These are phyloP conservation scores for Drosophila anceps DNA, from an alignment of 2,888 invertebrate genomes.

Conservation along the genomic window DNA sequence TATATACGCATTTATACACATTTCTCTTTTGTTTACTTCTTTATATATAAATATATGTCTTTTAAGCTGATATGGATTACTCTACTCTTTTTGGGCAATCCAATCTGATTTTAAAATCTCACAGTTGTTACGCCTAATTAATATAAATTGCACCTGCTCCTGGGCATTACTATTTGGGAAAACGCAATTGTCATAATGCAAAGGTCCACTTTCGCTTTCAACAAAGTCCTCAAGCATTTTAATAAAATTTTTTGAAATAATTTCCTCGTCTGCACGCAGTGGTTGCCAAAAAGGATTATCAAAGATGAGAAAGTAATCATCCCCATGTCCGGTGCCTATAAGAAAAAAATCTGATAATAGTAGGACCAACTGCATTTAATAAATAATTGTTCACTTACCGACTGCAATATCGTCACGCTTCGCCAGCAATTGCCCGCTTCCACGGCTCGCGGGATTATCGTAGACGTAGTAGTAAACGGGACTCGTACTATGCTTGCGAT, in stretches of 20 bases:
- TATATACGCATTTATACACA: too few species aligned
- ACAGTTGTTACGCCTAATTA: constrained; percentile 61
- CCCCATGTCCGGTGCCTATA: constrained; percentile 7
- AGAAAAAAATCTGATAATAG: too few species aligned
- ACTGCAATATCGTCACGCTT: constrained; percentile 84
- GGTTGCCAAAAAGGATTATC: not conserved
- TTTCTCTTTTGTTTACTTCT: not conserved
- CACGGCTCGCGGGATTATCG: constrained; percentile 51
- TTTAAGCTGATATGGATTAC: not conserved
- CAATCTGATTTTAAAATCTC: not conserved
- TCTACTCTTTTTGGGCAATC: not conserved
- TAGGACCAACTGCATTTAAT: too few species aligned
- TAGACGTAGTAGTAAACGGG: constrained; percentile 86
- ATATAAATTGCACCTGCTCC: constrained; percentile 47
- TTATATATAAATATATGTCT: not conserved
- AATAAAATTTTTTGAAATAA: constrained; percentile 17
- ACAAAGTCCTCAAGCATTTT: constrained; percentile 74
- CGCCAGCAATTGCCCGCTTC: constrained; percentile 55
- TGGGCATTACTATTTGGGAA: constrained; percentile 60
- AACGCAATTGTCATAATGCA: constrained; percentile 64
- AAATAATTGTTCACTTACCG: constrained; percentile 85
- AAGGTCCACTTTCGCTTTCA: constrained; percentile 18
- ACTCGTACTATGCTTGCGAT: constrained; percentile 23
- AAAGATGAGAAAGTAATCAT: constrained; percentile 2
- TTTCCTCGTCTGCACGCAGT: constrained; percentile 3